Conservation (phyloP, 2,888 invertebrate species). For the Drosophila fulvimacula region DNA sequence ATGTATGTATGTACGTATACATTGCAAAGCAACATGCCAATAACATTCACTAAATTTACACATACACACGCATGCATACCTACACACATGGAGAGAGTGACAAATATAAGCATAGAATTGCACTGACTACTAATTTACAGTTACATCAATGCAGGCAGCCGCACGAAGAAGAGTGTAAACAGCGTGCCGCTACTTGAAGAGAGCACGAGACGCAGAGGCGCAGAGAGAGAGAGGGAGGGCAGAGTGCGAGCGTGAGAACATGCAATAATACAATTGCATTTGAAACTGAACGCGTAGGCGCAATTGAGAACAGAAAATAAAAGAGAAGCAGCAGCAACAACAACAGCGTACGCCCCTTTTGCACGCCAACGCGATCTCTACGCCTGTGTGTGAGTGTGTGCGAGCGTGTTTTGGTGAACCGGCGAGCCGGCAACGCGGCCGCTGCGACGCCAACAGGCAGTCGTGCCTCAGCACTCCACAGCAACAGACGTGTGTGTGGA, state of each 20-base stretch:
- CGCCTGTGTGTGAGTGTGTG: conserved; percentile 2
- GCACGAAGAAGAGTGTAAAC: conserved; percentile 3
- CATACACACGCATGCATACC: neutral
- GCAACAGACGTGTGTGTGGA: conserved; percentile 57
- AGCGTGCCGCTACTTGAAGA: neutral
- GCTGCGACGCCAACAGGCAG: conserved; percentile 62
- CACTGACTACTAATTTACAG: conserved; percentile 36
- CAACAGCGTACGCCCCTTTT: conserved; percentile 14
- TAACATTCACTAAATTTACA: conserved; percentile 7
- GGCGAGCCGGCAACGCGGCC: conserved; percentile 49
- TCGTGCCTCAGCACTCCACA: conserved; percentile 70
- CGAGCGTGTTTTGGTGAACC: conserved; percentile 37
- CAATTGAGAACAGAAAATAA: conserved; percentile 13
- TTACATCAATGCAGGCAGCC: conserved; percentile 25
- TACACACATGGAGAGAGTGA: neutral
- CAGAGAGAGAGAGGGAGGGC: neutral
- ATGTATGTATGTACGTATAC: no score
- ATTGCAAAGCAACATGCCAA: conserved; percentile 6
- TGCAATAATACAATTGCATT: conserved; percentile 12
- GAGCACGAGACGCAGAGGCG: neutral
- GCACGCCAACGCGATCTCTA: conserved; percentile 46
- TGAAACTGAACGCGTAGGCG: conserved; percentile 34
- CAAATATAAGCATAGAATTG: conserved; percentile 29
- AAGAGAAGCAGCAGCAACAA: conserved; percentile 14
- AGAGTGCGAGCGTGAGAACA: conserved; percentile 12